phyloP scores from a whole-genome alignment of 2,888 invertebrate species.

The Sceliomorpha sp. region DNA sequence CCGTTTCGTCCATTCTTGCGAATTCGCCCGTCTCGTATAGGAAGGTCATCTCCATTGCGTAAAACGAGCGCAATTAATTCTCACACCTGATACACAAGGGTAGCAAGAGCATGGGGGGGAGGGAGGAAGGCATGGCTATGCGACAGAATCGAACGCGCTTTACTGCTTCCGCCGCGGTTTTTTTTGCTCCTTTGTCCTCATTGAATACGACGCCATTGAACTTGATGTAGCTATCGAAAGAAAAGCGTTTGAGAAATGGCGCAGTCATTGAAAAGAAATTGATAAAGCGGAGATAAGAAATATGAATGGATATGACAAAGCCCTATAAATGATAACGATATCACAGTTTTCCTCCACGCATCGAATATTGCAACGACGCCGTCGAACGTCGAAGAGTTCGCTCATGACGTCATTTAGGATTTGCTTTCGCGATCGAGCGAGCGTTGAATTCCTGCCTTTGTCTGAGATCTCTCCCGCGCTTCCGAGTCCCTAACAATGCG shows the following conservation, averaged over 20 bases:
- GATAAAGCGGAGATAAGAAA: constrained; percentile 71
- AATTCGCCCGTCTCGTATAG: constrained; percentile 41
- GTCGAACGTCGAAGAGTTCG: not conserved
- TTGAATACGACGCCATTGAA: constrained; percentile 12
- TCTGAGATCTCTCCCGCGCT: too few species aligned
- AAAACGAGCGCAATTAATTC: constrained; percentile 59
- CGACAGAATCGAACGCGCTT: constrained; percentile 21
- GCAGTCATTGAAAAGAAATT: constrained; percentile 67
- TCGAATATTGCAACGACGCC: not conserved
- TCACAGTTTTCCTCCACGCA: constrained; percentile 22
- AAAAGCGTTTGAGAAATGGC: constrained; percentile 67
- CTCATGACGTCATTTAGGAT: too few species aligned
- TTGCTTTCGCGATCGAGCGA: not conserved
- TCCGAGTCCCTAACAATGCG: too few species aligned
- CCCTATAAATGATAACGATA: constrained; percentile 25
- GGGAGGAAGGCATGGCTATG: too few species aligned
- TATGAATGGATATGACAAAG: constrained; percentile 63
- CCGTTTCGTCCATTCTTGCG: constrained; percentile 20
- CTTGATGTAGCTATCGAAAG: constrained; percentile 19
- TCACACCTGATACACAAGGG: constrained; percentile 35
- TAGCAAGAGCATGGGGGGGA: constrained; percentile 1
- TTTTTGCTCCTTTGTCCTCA: constrained; percentile 26
- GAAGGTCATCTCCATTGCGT: constrained; percentile 48
- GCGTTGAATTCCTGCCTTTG: too few species aligned
- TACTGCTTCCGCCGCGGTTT: constrained; percentile 34